Evolutionary conservation across 2,888 invertebrate species (phyloP), one percentile per base, ranked within the genome.

Genomic region (Falcaria lacertinaria): DNA sequence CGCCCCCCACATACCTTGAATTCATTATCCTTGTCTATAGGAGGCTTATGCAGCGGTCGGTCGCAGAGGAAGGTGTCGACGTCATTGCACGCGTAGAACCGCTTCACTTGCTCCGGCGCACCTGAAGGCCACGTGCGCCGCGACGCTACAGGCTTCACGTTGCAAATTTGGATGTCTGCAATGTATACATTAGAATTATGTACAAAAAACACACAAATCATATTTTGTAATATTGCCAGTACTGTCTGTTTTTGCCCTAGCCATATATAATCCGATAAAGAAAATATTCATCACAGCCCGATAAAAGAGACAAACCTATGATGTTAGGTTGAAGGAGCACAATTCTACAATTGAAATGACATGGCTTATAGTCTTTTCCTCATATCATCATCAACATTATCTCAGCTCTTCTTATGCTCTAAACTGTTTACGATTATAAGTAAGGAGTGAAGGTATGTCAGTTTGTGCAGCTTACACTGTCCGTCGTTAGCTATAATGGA

Each of bases 1-100:
- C n/a, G n/a, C 37, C 25, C 25, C 1, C 7, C 40, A 49, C 47
- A 50, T 71, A 92, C 93, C 90, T 98, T 98, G 70, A 97, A 97
- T 85, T 98, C 98, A 74, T 98, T 98, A 52, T 97, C 97, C 72
- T 96, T 96, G 69, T 98, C 97, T 4, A 96, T 94, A 37, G 94
- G 94, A 11, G 96, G 97, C 69, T 96, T 96, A 68, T 97, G 96
- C 33, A 97, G 90, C 13, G 97, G 97, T 6, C 98, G 91, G 72
- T 98, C 98, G 68, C 95, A 96, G 33, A 96, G 94, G 80, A 98
- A 98, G 36, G 94, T 94, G 50, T 94, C 93, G 1, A 98, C 97
- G 67, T 96, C 96, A 76, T 97, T 97, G 61, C 96, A 96, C 55
- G 96, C 93, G 83, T 98, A 98, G 82, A 96, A 98, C 8, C 96